Percentiles rank a stretch among this genome's conserved stretches.
Conservation (phyloP, 2,797 vertebrate genomes). For the Myotis myotis region DNA sequence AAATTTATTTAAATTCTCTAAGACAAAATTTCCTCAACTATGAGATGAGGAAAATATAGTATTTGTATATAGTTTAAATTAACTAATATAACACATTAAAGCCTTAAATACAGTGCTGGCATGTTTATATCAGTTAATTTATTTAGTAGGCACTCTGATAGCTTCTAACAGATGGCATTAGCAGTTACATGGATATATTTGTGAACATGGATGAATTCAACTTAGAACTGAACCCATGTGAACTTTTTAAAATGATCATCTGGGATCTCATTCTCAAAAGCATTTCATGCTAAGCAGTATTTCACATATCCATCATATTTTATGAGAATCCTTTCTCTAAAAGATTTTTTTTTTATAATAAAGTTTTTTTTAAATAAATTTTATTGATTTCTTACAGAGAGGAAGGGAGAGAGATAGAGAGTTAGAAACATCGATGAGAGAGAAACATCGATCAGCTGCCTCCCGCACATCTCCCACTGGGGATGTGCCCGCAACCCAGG, state of each 20-base stretch:
- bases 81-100: neutral
- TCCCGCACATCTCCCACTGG: too few relatives aligned
- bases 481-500: too few relatives aligned
- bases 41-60: neutral
- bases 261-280: neutral
- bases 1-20: constrained; percentile 1
- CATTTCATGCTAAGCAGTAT: neutral
- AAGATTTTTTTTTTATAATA: too few relatives aligned
- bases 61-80: neutral
- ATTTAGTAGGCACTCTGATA: neutral
- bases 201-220: neutral
- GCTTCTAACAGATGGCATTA: neutral
- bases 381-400: too few relatives aligned
- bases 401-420: too few relatives aligned
- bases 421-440: too few relatives aligned
- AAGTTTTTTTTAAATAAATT: too few relatives aligned
- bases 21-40: neutral
- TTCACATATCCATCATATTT: constrained; percentile 9
- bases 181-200: constrained; percentile 2
- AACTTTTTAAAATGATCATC: neutral
- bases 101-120: neutral
- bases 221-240: neutral
- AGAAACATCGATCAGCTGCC: too few relatives aligned
- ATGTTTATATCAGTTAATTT: neutral
- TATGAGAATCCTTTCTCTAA: neutral